A percentile compares a stretch with the other conserved stretches of the same genome.
phyloP scores from a whole-genome alignment of 2,797 vertebrate genomes.

The Meriones psammophilus region DNA sequence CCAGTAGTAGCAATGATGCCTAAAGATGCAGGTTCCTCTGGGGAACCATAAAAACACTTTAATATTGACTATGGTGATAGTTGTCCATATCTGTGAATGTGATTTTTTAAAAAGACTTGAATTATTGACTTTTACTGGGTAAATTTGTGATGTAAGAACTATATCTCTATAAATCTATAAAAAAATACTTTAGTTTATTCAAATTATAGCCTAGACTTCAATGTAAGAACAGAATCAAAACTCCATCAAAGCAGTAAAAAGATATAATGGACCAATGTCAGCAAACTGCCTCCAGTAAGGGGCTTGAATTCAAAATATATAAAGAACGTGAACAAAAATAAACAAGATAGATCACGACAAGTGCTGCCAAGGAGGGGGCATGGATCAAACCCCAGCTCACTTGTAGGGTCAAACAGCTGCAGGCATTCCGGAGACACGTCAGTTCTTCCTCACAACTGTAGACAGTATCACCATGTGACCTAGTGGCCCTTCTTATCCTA shows the following conservation, averaged over 20 bases:
- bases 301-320: neutral
- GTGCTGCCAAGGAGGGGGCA: neutral
- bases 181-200: neutral
- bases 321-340: neutral
- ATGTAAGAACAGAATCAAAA: neutral
- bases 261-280: neutral
- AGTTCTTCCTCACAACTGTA: neutral
- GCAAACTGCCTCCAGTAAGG: neutral
- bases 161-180: neutral
- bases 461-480: neutral
- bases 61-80: neutral
- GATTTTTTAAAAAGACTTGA: neutral
- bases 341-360: neutral
- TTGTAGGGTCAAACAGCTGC: neutral
- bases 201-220: neutral
- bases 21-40: neutral
- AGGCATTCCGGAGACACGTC: neutral
- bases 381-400: neutral
- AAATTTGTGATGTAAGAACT: neutral
- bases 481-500: neutral
- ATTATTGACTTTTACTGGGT: neutral
- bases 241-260: neutral
- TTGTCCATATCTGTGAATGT: neutral
- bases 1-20: neutral
- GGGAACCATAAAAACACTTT: neutral